These are phyloP conservation scores for Hemiscyllium ocellatum DNA, from an alignment of 2,113 vertebrate species.

Conservation along the genomic window DNA sequence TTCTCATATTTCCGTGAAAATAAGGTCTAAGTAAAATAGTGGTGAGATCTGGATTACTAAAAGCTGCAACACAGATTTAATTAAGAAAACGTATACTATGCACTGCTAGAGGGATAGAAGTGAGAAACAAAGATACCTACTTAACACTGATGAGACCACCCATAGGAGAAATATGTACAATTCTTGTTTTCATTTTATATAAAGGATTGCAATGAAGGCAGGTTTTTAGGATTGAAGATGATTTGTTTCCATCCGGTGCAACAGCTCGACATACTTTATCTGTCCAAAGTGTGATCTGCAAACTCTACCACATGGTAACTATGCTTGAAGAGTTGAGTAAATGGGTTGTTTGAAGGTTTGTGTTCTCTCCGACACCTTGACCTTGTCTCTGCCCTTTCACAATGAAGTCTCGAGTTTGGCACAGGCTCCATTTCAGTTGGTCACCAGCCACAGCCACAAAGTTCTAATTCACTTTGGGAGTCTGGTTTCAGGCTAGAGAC, in stretches of 20 bases:
- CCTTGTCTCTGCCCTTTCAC: neutral
- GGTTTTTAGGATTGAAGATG: neutral
- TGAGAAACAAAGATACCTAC: neutral
- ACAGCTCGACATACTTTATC: neutral
- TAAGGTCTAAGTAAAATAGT: neutral
- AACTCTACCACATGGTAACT: too few species aligned
- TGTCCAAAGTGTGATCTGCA: too few species aligned
- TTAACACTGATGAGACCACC: neutral
- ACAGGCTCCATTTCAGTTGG: neutral
- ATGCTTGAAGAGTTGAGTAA: neutral
- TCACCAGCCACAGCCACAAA: neutral
- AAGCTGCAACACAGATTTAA: neutral
- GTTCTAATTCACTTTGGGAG: neutral
- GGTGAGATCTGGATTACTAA: neutral
- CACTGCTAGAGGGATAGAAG: neutral
- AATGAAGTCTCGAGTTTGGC: neutral
- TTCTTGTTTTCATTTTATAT: neutral
- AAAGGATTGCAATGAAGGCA: neutral
- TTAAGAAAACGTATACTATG: neutral
- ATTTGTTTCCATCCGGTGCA: neutral
- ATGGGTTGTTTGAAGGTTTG: neutral
- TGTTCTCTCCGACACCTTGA: neutral
- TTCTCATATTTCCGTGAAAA: neutral
- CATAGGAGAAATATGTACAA: neutral
- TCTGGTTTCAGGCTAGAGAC: too few species aligned